phyloP scores from a whole-genome alignment of 2,797 vertebrate genomes.

The Betta splendens region DNA sequence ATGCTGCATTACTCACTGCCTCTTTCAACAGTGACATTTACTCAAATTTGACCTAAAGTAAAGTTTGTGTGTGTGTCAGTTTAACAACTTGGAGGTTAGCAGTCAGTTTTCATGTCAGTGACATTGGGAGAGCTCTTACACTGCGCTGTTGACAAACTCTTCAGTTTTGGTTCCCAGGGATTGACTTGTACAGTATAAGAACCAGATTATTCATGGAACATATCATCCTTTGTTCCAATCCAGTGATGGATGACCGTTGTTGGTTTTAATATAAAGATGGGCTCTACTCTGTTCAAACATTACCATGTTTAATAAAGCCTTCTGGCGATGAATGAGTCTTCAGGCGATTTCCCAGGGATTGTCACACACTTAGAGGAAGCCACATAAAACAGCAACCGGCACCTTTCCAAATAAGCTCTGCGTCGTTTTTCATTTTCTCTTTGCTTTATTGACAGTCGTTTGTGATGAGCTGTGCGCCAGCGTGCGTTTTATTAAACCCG shows the following conservation, averaged over 20 bases:
- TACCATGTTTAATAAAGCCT: slow-evolving; percentile 56
- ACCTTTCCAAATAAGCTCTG: slow-evolving; percentile 25
- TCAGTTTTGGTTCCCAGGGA: too few species aligned
- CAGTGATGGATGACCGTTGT: neutral
- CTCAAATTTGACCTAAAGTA: slow-evolving; percentile 14
- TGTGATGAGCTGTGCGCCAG: slow-evolving; percentile 21
- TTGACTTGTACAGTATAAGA: too few species aligned
- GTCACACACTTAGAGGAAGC: slow-evolving; percentile 47
- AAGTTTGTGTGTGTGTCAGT: neutral
- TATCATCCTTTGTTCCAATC: too few species aligned
- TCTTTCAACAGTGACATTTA: slow-evolving; percentile 36
- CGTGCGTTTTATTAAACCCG: slow-evolving; percentile 36
- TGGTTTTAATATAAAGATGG: slow-evolving; percentile 8
- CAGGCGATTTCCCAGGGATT: slow-evolving; percentile 52
- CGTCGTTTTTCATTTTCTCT: slow-evolving; percentile 31
- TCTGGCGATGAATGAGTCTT: slow-evolving; percentile 42
- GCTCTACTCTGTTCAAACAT: slow-evolving; percentile 20
- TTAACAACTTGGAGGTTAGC: neutral
- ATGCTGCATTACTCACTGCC: slow-evolving; percentile 11
- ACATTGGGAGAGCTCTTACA: too few species aligned
- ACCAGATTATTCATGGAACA: too few species aligned
- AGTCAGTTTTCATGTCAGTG: too few species aligned
- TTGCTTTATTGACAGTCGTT: slow-evolving; percentile 34
- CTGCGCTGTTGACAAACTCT: too few species aligned
- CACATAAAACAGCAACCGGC: slow-evolving; percentile 41